These are phyloP conservation scores for Ochropacha duplaris DNA, from an alignment of 2,888 invertebrate genomes.

Conservation along the genomic window DNA sequence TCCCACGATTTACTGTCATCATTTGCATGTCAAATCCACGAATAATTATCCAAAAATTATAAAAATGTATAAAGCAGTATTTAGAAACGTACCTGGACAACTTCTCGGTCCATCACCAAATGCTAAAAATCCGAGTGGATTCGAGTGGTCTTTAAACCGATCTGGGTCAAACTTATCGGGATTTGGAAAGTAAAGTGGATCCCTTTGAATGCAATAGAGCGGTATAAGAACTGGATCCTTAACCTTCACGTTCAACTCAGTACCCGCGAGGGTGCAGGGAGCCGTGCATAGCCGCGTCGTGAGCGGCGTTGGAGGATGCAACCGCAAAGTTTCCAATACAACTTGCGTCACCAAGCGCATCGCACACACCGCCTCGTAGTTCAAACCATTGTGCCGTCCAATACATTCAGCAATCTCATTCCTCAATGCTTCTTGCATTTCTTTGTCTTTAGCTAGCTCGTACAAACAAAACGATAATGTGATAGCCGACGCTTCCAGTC, in stretches of 20 bases:
- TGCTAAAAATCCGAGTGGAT: constrained; percentile 66
- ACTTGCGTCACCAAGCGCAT: constrained; percentile 63
- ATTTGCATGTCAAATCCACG: not conserved
- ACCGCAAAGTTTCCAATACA: constrained; percentile 62
- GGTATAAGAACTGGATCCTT: constrained; percentile 69
- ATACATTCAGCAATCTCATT: constrained; percentile 62
- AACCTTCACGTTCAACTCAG: constrained; percentile 55
- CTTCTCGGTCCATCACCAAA: constrained; percentile 75
- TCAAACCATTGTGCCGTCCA: constrained; percentile 53
- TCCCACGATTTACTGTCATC: not conserved
- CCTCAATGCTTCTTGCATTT: constrained; percentile 62
- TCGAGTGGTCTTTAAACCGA: constrained; percentile 59
- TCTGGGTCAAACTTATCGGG: constrained; percentile 73
- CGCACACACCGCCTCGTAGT: constrained; percentile 64
- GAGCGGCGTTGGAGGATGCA: constrained; percentile 73
- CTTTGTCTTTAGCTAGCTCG: constrained; percentile 65
- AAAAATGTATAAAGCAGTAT: not conserved
- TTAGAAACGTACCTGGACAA: constrained; percentile 61
- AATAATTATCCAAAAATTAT: not conserved
- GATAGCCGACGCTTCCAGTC: constrained; percentile 71
- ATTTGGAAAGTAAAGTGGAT: constrained; percentile 62
- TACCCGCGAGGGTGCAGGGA: constrained; percentile 58
- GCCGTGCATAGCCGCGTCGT: constrained; percentile 71
- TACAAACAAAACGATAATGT: constrained; percentile 75
- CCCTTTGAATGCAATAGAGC: constrained; percentile 68